Conservation (phyloP, 1,140 invertebrate species). For the Patella vulgata region DNA sequence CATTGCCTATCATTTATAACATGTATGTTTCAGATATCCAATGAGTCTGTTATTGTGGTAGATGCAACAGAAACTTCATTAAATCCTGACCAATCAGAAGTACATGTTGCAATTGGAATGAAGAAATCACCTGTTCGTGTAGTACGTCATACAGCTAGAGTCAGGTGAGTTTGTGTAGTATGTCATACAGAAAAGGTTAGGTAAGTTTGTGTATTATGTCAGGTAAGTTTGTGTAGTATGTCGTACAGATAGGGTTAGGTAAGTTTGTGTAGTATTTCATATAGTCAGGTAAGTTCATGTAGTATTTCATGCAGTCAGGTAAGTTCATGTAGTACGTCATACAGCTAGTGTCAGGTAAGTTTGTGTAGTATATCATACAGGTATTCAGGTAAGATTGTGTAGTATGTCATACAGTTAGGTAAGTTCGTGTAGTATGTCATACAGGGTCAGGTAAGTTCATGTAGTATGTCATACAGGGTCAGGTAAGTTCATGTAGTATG, state of each 20-base stretch:
- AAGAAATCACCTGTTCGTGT: slow-evolving; percentile 35
- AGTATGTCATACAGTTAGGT: neutral
- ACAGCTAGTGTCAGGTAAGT: neutral
- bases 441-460: neutral
- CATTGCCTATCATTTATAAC: no score
- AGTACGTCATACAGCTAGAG: slow-evolving; percentile 28
- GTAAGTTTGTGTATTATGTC: neutral
- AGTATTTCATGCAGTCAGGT: neutral
- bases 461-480: no score
- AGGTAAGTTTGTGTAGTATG: neutral
- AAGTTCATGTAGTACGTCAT: neutral
- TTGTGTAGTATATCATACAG: neutral
- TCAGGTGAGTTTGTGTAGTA: neutral
- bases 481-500: neutral
- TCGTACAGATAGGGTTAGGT: neutral
- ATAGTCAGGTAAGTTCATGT: no score
- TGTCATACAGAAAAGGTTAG: neutral
- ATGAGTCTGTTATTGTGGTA: slow-evolving; percentile 25
- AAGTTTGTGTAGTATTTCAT: neutral
- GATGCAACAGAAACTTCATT: slow-evolving; percentile 33
- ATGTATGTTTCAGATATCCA: no score
- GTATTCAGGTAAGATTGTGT: neutral
- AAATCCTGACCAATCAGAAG: slow-evolving; percentile 30
- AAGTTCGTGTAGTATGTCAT: slow-evolving; percentile 30
- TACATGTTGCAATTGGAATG: slow-evolving; percentile 29